Base-by-base conservation (phyloP, 2,888 invertebrate genomes). In the Omphaloscelis lunosa region DNA sequence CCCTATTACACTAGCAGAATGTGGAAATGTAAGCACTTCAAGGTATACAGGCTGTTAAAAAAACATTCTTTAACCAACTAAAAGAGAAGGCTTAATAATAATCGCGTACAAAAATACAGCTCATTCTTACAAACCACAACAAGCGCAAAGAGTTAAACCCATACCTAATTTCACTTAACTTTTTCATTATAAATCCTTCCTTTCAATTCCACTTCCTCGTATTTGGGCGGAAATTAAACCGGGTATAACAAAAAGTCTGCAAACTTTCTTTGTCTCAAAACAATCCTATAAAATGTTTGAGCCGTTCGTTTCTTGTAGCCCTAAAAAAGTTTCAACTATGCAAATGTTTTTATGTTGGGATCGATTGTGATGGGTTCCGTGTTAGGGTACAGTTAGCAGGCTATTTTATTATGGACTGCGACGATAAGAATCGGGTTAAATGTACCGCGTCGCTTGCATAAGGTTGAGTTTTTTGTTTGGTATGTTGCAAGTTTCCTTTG, bases 311-410 rank as follows among this genome's bases (percentile, higher is more conserved):
- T 81, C 76, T 79, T 86, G 77, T 81, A 63, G 74, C 88, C 84
- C 84, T 84, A 88, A 90, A 90, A 89, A 86, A 86, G 65, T 85
- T 88, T 86, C 72, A 83, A 79, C 83, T 89, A 91, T 90, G 91
- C 90, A 91, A 92, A 93, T 92, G 85, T 89, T 89, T 90, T 91
- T 88, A 89, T 86, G 86, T 89, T 84, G 77, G 81, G 82, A 90
- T 90, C 89, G 89, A 92, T 89, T 89, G 87, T 89, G 89, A 91
- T 90, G 86, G 87, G 84, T 92, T 91, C 84, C 95, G 94, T 95
- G 94, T 92, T 91, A 88, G 81, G 70, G 85, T 86, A 89, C 91
- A 91, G 92, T 94, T 93, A 90, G 87, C 82, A 70, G 75, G 70
- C 86, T 90, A 91, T 90, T 93, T 93, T 93, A 93, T 93, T 91